phyloP scores from a whole-genome alignment of 2,888 invertebrate genomes.

The Incurvaria masculella region DNA sequence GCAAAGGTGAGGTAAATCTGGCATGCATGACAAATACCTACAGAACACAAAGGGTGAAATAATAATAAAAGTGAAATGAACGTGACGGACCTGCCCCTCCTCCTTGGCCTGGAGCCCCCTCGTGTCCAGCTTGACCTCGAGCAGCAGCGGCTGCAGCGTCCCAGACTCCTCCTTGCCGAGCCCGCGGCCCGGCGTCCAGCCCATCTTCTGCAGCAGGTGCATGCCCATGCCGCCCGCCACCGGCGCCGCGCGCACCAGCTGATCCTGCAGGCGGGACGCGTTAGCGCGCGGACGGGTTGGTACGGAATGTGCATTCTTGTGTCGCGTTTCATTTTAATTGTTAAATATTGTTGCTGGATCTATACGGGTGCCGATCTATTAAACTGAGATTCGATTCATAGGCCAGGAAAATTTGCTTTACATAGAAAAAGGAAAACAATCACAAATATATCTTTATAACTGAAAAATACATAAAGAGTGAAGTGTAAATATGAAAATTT shows the following conservation, averaged over 20 bases:
- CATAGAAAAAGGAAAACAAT: too few species aligned
- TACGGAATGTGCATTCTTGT: too few species aligned
- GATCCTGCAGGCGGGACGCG: constrained; percentile 61
- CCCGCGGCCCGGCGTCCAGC: constrained; percentile 96
- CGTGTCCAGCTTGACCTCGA: constrained; percentile 96
- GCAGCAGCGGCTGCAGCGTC: constrained; percentile 78
- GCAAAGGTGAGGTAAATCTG: too few species aligned
- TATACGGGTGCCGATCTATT: too few species aligned
- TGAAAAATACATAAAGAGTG: too few species aligned
- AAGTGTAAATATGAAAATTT: too few species aligned
- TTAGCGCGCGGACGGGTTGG: too few species aligned
- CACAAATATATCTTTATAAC: too few species aligned
- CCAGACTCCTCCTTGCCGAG: constrained; percentile 95
- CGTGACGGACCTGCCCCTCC: constrained; percentile 48
- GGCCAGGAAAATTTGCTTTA: too few species aligned
- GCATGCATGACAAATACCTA: not conserved
- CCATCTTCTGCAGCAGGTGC: constrained; percentile 97
- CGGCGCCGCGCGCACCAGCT: constrained; percentile 85
- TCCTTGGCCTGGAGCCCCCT: constrained; percentile 80
- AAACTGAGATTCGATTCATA: too few species aligned
- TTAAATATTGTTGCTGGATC: too few species aligned
- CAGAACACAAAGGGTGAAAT: not conserved
- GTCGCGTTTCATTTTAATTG: too few species aligned
- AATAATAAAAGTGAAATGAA: not conserved
- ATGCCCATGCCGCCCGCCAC: constrained; percentile 95